Base-by-base conservation (phyloP, 2,888 invertebrate genomes). In the Cryptops parisi region DNA sequence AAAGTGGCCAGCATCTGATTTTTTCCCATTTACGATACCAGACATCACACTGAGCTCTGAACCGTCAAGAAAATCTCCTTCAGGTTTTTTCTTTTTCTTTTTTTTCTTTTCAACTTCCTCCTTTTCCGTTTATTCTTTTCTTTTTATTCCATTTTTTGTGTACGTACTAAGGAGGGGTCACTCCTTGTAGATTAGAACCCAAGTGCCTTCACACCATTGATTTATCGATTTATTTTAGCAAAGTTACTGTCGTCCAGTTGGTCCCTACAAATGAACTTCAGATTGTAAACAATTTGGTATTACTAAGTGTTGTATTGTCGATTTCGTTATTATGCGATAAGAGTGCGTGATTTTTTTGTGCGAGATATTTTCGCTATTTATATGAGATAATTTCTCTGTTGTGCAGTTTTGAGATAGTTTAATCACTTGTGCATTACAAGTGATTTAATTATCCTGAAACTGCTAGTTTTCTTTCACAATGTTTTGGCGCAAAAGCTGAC, bases 181-280 rank as follows among this genome's bases (percentile, higher is more conserved):
- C 9, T 15, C 33, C 33, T 33, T 15, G 33, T 15, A 33, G 33
- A 33, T 33, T 33, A 33, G 33, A n/a, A 33, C 33, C 6, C 33
- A 33, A 33, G 33, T 33, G 33, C 33, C n/a, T 33, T 33, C 33
- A 33, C 33, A 33, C 33, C 48, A 48, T 48, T 33, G 48, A 48
- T 48, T 48, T 48, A 48, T 48, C 48, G 48, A 48, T 48, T 48
- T 33, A 46, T 46, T 48, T 48, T 33, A 22, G 33, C 33, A 9
- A 15, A 15, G 6, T 9, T 33, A 33, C 33, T 33, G 33, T 33
- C 33, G 9, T 9, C 33, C 33, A 33, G 6, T 33, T 15, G 33
- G 6, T 33, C 15, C 15, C 15, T n/a, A n/a, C n/a, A n/a, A n/a
- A n/a, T n/a, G n/a, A n/a, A n/a, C n/a, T n/a, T n/a, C n/a, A n/a